These are phyloP conservation scores for Cephus pulcher DNA, from an alignment of 2,888 invertebrate genomes.

Conservation along the genomic window DNA sequence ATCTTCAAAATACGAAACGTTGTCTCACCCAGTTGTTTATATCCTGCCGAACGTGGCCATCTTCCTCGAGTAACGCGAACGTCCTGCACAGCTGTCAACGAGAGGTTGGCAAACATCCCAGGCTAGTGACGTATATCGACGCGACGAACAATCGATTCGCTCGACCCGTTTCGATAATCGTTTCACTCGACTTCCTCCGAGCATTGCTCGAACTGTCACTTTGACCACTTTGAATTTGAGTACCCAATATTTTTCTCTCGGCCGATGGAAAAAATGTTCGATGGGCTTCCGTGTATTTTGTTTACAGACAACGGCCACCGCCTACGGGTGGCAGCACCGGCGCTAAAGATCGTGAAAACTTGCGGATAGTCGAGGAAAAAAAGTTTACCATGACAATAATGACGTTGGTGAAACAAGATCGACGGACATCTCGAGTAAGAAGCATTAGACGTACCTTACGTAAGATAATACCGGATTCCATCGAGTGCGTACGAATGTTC, in stretches of 20 bases:
- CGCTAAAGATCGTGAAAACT: neutral
- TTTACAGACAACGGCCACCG: neutral
- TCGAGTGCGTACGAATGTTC: neutral
- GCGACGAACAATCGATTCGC: conserved; percentile 7
- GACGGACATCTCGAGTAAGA: neutral
- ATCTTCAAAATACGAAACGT: neutral
- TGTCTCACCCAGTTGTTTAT: neutral
- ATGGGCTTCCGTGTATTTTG: neutral
- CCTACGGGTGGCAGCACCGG: neutral
- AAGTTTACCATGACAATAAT: neutral
- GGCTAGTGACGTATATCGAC: neutral
- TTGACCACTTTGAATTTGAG: neutral
- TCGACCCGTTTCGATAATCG: conserved; percentile 10
- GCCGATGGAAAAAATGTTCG: neutral
- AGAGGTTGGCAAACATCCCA: neutral
- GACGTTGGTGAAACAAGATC: neutral
- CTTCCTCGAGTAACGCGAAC: neutral
- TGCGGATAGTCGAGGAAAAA: neutral
- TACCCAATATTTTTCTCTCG: neutral
- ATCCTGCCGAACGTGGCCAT: neutral
- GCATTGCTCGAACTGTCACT: neutral
- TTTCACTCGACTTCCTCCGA: conserved; percentile 2
- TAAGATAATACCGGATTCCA: neutral
- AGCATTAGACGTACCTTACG: neutral
- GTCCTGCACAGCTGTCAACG: neutral